Evolutionary conservation across 2,888 invertebrate genomes (phyloP).

Genomic region (Brachylomia viminalis): DNA sequence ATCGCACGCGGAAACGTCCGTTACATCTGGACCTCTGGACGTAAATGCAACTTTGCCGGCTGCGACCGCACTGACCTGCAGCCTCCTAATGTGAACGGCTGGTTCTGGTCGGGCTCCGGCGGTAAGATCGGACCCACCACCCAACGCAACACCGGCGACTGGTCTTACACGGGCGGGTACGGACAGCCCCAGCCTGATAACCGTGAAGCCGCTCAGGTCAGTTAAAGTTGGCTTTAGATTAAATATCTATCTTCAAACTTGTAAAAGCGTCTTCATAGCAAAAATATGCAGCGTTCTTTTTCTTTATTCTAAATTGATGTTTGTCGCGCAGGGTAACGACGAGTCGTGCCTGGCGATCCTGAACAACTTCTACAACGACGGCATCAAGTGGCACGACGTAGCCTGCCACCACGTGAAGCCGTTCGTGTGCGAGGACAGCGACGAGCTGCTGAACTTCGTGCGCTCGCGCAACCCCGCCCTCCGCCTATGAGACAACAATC

Average conservation of each 20-base stretch:
- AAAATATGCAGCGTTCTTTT: neutral
- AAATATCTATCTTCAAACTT: neutral
- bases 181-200: constrained; percentile 97
- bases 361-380: constrained; percentile 97
- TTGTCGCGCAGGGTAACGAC: constrained; percentile 93
- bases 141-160: constrained; percentile 97
- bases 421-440: constrained; percentile 97
- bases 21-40: constrained; percentile 97
- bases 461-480: constrained; percentile 96
- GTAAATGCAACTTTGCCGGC: constrained; percentile 98
- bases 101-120: constrained; percentile 98
- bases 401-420: constrained; percentile 96
- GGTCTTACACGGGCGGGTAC: constrained; percentile 97
- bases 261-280: neutral
- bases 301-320: neutral
- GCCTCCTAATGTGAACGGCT: constrained; percentile 96
- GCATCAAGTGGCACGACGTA: constrained; percentile 96
- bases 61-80: constrained; percentile 95
- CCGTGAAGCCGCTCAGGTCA: constrained; percentile 96
- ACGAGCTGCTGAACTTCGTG: constrained; percentile 96
- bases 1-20: constrained; percentile 94
- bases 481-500: constrained; percentile 91
- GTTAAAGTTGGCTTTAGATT: constrained; percentile 17
- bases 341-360: constrained; percentile 97
- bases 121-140: constrained; percentile 97